Percentiles rank a stretch among this genome's conserved stretches.
These are phyloP conservation scores for Dicyrtomina minuta DNA, from an alignment of 2,888 invertebrate species.

Conservation along the genomic window DNA sequence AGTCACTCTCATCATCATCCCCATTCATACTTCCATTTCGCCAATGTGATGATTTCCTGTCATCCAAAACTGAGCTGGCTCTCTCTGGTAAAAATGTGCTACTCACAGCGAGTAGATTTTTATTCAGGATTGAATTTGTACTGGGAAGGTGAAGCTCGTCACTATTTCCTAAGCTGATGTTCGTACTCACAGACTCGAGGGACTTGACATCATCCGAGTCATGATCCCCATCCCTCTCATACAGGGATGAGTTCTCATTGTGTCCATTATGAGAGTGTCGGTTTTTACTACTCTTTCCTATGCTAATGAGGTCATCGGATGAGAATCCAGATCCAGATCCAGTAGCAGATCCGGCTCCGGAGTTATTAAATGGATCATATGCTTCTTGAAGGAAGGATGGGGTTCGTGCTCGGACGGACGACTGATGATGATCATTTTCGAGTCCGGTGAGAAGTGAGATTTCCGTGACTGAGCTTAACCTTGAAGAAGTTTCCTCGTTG, in stretches of 20 bases:
- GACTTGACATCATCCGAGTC: constrained; percentile 26
- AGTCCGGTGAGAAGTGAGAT: not conserved
- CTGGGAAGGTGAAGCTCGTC: constrained; percentile 7
- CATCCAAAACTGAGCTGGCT: constrained; percentile 27
- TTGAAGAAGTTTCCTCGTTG: constrained; percentile 19
- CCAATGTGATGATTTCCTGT: not conserved
- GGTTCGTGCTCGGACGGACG: not conserved
- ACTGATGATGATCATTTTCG: not conserved
- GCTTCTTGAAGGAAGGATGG: constrained; percentile 18
- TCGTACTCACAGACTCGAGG: constrained; percentile 28
- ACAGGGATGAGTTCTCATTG: not conserved
- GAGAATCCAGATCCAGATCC: constrained; percentile 13
- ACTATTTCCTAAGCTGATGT: constrained; percentile 23
- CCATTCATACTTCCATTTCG: not conserved
- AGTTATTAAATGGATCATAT: constrained; percentile 26
- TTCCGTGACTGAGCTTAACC: constrained; percentile 29
- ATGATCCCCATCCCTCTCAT: constrained; percentile 15
- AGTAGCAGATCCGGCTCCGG: not conserved
- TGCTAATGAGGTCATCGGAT: constrained; percentile 22
- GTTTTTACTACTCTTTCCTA: not conserved
- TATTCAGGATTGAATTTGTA: not conserved
- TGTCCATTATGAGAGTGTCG: too few relatives aligned
- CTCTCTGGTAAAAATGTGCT: not conserved
- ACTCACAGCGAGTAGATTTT: not conserved
- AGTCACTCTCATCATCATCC: not conserved